A percentile compares a stretch with the other conserved stretches of the same genome.
phyloP scores from a whole-genome alignment of 2,113 vertebrate genomes.

The Artemisiospiza belli region DNA sequence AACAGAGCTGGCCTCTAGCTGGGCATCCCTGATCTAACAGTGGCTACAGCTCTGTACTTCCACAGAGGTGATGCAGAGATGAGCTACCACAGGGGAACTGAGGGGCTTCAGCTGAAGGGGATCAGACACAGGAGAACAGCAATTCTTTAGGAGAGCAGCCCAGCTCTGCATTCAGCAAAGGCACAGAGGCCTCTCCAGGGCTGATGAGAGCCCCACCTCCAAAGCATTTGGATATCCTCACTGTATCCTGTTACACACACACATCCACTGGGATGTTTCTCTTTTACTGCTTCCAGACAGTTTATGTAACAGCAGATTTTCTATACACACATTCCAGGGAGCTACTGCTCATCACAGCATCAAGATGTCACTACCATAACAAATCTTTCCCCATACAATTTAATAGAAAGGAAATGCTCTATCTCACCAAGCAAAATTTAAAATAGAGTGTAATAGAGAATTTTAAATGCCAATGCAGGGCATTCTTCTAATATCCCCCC shows the following conservation, averaged over 20 bases:
- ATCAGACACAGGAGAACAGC: neutral
- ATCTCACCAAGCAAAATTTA: neutral
- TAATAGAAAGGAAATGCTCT: neutral
- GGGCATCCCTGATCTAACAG: neutral
- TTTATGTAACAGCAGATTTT: neutral
- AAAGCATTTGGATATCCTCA: neutral
- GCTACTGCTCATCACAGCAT: neutral
- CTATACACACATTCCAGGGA: neutral
- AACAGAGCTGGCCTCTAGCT: neutral
- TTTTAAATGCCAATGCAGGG: neutral
- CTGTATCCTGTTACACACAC: neutral
- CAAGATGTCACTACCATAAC: neutral
- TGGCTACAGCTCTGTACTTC: neutral
- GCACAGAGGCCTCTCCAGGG: neutral
- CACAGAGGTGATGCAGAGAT: neutral
- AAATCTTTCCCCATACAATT: neutral
- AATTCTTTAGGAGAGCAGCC: neutral
- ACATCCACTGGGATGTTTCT: accelerated
- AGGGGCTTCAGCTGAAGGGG: neutral
- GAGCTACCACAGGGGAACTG: neutral
- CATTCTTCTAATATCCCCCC: neutral
- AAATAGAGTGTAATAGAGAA: neutral
- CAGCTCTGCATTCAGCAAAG: neutral
- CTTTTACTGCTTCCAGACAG: neutral
- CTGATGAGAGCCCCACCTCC: neutral